These are phyloP conservation scores for Drosophila mimica DNA, from an alignment of 2,888 invertebrate genomes.

Conservation along the genomic window DNA sequence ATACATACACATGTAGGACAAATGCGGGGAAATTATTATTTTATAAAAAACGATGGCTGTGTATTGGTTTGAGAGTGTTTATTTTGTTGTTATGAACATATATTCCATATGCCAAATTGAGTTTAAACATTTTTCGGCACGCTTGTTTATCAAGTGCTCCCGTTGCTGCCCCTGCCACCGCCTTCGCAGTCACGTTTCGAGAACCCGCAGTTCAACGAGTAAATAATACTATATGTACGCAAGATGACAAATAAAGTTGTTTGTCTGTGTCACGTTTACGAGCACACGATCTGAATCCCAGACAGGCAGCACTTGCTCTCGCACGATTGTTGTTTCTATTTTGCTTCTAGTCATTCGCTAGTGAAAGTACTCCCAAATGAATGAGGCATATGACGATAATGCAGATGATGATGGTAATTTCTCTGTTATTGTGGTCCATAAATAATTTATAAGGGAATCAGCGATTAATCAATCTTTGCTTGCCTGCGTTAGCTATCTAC, in stretches of 20 bases:
- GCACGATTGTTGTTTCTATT: slow-evolving; percentile 71
- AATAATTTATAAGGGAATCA: background rate
- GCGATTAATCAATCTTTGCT: background rate
- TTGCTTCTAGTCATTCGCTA: slow-evolving; percentile 72
- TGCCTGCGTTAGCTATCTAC: background rate
- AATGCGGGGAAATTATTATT: slow-evolving; percentile 13
- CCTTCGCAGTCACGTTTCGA: slow-evolving; percentile 29
- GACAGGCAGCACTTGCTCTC: slow-evolving; percentile 27
- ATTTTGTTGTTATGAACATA: background rate
- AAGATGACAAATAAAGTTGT: slow-evolving; percentile 70
- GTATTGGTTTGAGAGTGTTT: background rate
- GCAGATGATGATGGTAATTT: slow-evolving; percentile 27
- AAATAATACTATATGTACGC: slow-evolving; percentile 6
- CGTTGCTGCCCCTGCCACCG: slow-evolving; percentile 6
- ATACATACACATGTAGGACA: background rate
- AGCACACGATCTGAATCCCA: slow-evolving; percentile 54
- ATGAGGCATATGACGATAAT: slow-evolving; percentile 37
- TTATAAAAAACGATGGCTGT: background rate
- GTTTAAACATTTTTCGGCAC: slow-evolving; percentile 63
- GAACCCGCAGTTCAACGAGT: background rate
- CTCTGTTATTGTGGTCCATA: background rate
- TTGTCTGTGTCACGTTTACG: slow-evolving; percentile 74
- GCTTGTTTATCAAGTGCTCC: slow-evolving; percentile 49
- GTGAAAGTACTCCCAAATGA: slow-evolving; percentile 64
- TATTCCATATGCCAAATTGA: slow-evolving; percentile 43